Percentiles rank a stretch among this genome's conserved stretches.
phyloP scores from a whole-genome alignment of 2,888 invertebrate species.

The Perithous albicinctus region DNA sequence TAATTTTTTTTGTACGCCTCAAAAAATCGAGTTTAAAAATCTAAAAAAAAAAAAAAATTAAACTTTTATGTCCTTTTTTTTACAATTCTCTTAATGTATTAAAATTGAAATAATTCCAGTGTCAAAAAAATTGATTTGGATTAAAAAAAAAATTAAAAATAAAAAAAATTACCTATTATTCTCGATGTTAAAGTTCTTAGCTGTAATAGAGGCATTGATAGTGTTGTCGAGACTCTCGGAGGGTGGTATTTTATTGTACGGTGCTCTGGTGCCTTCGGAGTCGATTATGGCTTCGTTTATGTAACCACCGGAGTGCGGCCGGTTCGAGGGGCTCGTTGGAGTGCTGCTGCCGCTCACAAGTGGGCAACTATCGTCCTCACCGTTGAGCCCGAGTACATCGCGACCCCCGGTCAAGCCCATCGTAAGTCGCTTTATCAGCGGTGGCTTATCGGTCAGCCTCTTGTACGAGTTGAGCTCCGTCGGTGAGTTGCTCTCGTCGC shows the following conservation, averaged over 20 bases:
- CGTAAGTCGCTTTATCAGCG: slow-evolving; percentile 91
- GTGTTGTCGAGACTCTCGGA: slow-evolving; percentile 82
- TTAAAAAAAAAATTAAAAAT: background rate
- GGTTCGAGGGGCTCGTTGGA: slow-evolving; percentile 87
- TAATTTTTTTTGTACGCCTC: too few species aligned
- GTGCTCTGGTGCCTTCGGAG: slow-evolving; percentile 84
- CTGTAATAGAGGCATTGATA: slow-evolving; percentile 83
- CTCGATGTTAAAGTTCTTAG: slow-evolving; percentile 87
- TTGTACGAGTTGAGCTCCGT: slow-evolving; percentile 95
- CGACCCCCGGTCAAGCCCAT: slow-evolving; percentile 88
- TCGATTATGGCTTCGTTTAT: slow-evolving; percentile 92
- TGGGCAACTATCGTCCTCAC: slow-evolving; percentile 91
- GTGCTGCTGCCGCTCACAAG: slow-evolving; percentile 90
- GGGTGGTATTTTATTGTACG: slow-evolving; percentile 80
- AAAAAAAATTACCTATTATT: slow-evolving; percentile 84
- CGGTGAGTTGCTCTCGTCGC: slow-evolving; percentile 95
- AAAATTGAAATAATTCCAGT: background rate
- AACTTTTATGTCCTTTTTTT: too few species aligned
- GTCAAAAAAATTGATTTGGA: background rate
- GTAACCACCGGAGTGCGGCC: slow-evolving; percentile 91
- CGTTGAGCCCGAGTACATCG: slow-evolving; percentile 84
- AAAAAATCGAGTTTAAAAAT: too few species aligned
- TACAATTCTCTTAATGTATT: too few species aligned
- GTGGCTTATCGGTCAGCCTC: slow-evolving; percentile 92
- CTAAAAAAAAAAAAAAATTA: too few species aligned